phyloP scores from a whole-genome alignment of 2,797 vertebrate species.

The Mastacembelus armatus region DNA sequence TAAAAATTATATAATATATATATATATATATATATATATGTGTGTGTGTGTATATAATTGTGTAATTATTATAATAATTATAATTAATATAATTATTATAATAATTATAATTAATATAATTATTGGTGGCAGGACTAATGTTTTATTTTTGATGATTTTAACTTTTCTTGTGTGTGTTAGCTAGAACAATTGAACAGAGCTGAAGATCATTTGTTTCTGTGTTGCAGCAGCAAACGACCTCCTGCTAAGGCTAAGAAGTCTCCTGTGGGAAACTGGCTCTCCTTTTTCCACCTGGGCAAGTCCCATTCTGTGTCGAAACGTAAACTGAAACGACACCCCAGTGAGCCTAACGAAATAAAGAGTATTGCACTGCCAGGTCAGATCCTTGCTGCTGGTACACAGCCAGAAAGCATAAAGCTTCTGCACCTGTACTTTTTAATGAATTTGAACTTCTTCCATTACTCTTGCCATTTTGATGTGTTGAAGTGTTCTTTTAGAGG shows the following conservation, averaged over 20 bases:
- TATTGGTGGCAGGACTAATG: too few species aligned
- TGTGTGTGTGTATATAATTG: too few species aligned
- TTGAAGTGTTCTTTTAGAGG: conserved; percentile 3
- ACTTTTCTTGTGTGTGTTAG: too few species aligned
- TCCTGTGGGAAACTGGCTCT: conserved; percentile 96
- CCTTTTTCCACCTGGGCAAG: conserved; percentile 96
- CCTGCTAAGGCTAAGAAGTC: conserved; percentile 94
- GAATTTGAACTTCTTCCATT: background rate
- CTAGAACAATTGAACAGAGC: too few species aligned
- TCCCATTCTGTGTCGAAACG: conserved; percentile 91
- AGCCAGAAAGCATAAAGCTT: conserved; percentile 3
- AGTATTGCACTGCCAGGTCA: conserved; percentile 92
- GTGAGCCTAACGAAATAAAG: conserved; percentile 95
- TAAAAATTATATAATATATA: too few species aligned
- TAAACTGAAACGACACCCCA: conserved; percentile 95
- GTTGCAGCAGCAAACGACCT: conserved; percentile 86
- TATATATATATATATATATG: too few species aligned
- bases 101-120: too few species aligned
- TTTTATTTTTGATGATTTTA: too few species aligned
- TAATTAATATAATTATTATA: too few species aligned
- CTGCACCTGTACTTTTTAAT: background rate
- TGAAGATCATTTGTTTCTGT: conserved; percentile 53
- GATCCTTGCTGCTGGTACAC: conserved; percentile 29
- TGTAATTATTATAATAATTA: too few species aligned
- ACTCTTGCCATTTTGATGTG: background rate